Evolutionary conservation across 2,113 vertebrate species (phyloP).

Genomic region (Spermophilus dauricus): DNA sequence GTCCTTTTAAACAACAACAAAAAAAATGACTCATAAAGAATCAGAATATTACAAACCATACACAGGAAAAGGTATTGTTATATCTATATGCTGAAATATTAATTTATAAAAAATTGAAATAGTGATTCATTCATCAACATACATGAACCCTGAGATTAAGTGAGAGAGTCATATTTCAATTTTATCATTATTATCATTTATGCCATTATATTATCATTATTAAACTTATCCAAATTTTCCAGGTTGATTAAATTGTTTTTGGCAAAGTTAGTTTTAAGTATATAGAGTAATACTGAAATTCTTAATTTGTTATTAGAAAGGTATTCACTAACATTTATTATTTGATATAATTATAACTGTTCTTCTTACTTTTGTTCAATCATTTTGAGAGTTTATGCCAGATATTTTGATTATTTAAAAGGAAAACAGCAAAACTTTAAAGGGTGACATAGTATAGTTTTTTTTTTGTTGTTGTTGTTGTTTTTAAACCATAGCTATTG

Average conservation of each 20-base stretch:
- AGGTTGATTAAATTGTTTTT: not conserved
- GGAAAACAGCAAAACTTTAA: not conserved
- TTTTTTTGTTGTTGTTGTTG: not conserved
- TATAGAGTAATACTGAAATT: not conserved
- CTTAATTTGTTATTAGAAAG: not conserved
- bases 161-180: not conserved
- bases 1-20: not conserved
- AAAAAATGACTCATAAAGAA: not conserved
- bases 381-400: not conserved
- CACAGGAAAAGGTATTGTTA: not conserved
- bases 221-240: not conserved
- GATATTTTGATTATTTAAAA: not conserved
- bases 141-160: not conserved
- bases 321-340: not conserved
- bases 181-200: not conserved
- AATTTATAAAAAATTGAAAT: not conserved
- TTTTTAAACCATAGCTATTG: not conserved
- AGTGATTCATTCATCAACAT: not conserved
- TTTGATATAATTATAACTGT: not conserved
- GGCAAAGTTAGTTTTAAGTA: not conserved
- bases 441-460: not conserved
- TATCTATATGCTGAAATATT: not conserved
- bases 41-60: not conserved
- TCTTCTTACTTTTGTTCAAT: not conserved
- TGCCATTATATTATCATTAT: not conserved